Evolutionary conservation across 2,113 vertebrate genomes (phyloP).

Genomic region (Psettodes erumei): DNA sequence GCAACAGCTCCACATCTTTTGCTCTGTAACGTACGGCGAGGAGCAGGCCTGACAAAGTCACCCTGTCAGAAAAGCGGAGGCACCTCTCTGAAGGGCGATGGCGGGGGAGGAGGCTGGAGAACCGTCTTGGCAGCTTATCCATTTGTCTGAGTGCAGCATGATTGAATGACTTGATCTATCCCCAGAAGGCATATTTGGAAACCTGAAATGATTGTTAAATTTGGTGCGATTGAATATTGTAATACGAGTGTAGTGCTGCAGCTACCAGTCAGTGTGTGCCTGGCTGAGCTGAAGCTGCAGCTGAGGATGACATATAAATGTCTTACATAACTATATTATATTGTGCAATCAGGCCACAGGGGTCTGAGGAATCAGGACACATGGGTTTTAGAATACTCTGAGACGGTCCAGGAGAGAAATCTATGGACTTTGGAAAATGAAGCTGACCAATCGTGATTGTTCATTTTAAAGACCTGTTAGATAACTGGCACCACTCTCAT

Average conservation of each 20-base stretch:
- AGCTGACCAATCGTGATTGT: conserved; percentile 11
- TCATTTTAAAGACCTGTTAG: conserved; percentile 31
- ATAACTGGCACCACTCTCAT: not conserved
- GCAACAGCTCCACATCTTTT: conserved; percentile 47
- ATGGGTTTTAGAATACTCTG: conserved; percentile 67
- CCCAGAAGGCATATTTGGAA: conserved; percentile 45
- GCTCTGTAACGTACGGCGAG: conserved; percentile 34
- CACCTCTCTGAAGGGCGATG: conserved; percentile 41
- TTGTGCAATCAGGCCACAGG: conserved; percentile 74
- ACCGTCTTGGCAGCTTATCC: conserved; percentile 41
- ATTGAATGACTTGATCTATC: conserved; percentile 45
- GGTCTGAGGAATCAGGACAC: conserved; percentile 70
- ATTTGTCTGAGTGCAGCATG: conserved; percentile 48
- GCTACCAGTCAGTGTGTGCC: conserved; percentile 26
- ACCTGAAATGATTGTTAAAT: conserved; percentile 57
- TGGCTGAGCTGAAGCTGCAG: conserved; percentile 49
- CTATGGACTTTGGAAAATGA: conserved; percentile 48
- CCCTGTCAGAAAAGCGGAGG: conserved; percentile 49
- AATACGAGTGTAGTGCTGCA: conserved; percentile 39
- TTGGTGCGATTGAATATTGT: conserved; percentile 44
- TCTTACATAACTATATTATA: conserved; percentile 77
- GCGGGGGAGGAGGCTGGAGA: conserved; percentile 28
- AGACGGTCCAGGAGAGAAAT: conserved; percentile 45
- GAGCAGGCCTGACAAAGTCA: conserved; percentile 48
- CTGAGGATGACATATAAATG: conserved; percentile 69